Percentiles rank a stretch among this genome's conserved stretches.
phyloP scores from a whole-genome alignment of 2,797 vertebrate genomes.

The Hozukius guyotensis region DNA sequence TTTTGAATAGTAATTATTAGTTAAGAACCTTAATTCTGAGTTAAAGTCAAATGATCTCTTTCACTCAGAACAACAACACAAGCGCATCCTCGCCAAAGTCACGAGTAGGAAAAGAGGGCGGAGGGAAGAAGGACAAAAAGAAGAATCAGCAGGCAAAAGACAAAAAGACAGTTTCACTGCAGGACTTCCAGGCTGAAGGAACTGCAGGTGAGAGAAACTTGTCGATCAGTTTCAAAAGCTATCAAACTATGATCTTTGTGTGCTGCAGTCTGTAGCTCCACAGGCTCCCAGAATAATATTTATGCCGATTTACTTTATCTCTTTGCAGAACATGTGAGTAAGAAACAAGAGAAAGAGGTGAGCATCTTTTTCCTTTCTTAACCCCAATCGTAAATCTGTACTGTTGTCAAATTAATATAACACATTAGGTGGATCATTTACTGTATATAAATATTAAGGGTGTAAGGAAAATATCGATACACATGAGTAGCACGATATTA shows the following conservation, averaged over 20 bases:
- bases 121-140: conserved; percentile 92
- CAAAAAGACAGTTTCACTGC: conserved; percentile 93
- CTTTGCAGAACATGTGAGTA: conserved; percentile 87
- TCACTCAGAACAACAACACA: conserved; percentile 79
- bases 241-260: not conserved
- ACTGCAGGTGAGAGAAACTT: conserved; percentile 43
- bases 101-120: conserved; percentile 84
- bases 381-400: not conserved
- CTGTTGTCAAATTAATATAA: not conserved
- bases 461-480: too few relatives aligned
- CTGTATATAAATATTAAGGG: too few relatives aligned
- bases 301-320: conserved; percentile 34
- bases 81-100: conserved; percentile 86
- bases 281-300: not conserved
- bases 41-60: conserved; percentile 1
- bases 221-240: not conserved
- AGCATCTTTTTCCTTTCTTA: not conserved
- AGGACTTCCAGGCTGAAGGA: conserved; percentile 94
- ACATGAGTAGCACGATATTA: too few relatives aligned
- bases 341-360: conserved; percentile 88
- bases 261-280: not conserved
- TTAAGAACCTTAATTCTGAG: not conserved
- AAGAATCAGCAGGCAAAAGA: conserved; percentile 93
- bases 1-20: not conserved
- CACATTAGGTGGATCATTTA: not conserved